Base-by-base conservation (phyloP, 1,140 invertebrate species). In the Lutraria rhynchaena region DNA sequence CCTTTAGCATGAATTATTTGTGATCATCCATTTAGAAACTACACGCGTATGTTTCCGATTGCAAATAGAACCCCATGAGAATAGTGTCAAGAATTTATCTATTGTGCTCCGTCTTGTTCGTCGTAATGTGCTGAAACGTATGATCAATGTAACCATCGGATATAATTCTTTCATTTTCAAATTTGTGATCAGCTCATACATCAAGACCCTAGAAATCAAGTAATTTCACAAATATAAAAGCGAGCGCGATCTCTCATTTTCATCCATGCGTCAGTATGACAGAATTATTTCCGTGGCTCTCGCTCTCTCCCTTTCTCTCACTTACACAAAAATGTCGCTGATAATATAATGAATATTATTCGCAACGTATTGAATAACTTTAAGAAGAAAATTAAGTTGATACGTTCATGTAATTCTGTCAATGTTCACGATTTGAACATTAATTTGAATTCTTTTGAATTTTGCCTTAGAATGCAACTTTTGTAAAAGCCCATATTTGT, bases 1-100 rank as follows among this genome's bases (percentile, higher is more conserved):
- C 70, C 69, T 81, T 53, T 51, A 73, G 35, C 69, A 81, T 81
- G 78, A 81, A 81, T 81, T 73, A 81, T 81, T 81, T 81, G 55
- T 51, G 31, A 31, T 41, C 44, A 73, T 73, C 69, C 67, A 74
- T 73, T 74, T 70, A 74, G 57, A 81, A 61, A 75, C 73, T 60
- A 46, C 27, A 44, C 41, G 44, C 27, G 55, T 35, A 75, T 63
- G 55, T 44, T 49, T 75, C 73, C 73, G 37, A 53, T 37, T 60
- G 73, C 55, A 75, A 61, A 61, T 75, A 49, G 33, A 33, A 24
- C 58, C 73, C 58, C 73, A 9, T 46, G 73, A 55, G 73, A 75
- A 31, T 61, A 60, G 24, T 49, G 73, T 44, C 41, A 75, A 49
- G 73, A 60, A 61, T 75, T 75, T 75, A 75, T 75, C 55, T 75